Conservation (phyloP, 2,888 invertebrate species). For the Megaustenia siamemsis region DNA sequence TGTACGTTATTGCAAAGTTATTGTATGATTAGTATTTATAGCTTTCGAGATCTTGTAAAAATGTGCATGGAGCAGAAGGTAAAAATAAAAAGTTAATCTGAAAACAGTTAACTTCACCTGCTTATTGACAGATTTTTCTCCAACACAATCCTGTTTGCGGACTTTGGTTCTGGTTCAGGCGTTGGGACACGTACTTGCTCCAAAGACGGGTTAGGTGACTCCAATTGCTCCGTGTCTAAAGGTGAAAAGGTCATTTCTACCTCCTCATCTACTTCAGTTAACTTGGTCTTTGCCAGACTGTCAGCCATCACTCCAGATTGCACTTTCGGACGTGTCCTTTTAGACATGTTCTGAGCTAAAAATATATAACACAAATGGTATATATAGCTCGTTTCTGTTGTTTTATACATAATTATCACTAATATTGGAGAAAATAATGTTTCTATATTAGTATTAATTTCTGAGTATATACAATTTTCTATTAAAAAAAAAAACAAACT, state of each 20-base stretch:
- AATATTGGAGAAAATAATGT: no score
- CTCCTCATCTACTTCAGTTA: conserved; percentile 51
- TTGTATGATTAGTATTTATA: no score
- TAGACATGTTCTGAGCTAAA: conserved; percentile 54
- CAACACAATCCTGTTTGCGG: conserved; percentile 51
- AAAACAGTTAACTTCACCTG: conserved; percentile 36
- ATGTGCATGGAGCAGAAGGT: neutral
- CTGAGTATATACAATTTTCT: no score
- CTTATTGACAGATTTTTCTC: conserved; percentile 56
- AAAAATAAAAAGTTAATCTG: neutral
- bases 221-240: conserved; percentile 14
- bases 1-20: no score
- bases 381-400: no score
- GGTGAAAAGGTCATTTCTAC: conserved; percentile 41
- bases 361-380: neutral
- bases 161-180: conserved; percentile 51
- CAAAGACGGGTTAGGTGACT: neutral
- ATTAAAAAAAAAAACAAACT: no score
- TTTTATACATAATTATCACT: no score
- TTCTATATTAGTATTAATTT: no score
- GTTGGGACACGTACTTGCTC: neutral
- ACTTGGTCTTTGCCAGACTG: conserved; percentile 28
- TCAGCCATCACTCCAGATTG: conserved; percentile 1
- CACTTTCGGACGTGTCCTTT: conserved; percentile 37
- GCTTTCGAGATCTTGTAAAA: no score